Evolutionary conservation across 1,140 invertebrate genomes (phyloP).

Genomic region (Portunus trituberculatus): DNA sequence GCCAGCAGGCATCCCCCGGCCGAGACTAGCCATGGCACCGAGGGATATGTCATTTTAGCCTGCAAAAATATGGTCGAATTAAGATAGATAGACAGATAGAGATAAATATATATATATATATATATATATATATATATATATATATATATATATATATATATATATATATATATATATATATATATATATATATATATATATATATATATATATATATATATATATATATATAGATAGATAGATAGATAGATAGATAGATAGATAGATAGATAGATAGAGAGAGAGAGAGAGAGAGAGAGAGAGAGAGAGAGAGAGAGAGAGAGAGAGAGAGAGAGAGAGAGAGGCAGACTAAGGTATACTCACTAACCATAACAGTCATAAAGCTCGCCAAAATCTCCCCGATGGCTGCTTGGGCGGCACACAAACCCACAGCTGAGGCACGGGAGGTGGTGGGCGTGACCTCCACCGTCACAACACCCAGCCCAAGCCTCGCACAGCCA

Average conservation of each 20-base stretch:
- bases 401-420: slow-evolving; percentile 65
- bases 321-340: neutral
- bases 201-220: too few relatives aligned
- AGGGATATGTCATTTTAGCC: slow-evolving; percentile 72
- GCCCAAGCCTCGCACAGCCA: slow-evolving; percentile 57
- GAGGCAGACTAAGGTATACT: neutral
- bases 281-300: too few relatives aligned
- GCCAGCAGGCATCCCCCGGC: slow-evolving; percentile 71
- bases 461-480: slow-evolving; percentile 67
- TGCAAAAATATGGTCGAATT: slow-evolving; percentile 10
- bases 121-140: neutral
- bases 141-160: too few relatives aligned
- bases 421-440: slow-evolving; percentile 62
- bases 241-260: too few relatives aligned
- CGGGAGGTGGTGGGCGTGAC: slow-evolving; percentile 67
- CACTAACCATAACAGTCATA: slow-evolving; percentile 60
- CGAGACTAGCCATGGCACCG: slow-evolving; percentile 75
- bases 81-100: neutral
- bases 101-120: too few relatives aligned
- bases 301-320: too few relatives aligned
- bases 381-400: slow-evolving; percentile 64
- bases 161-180: too few relatives aligned
- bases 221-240: too few relatives aligned
- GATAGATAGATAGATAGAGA: neutral
- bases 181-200: too few relatives aligned